Evolutionary conservation across 2,888 invertebrate genomes (phyloP).

Genomic region (Protophormia terraenovae): DNA sequence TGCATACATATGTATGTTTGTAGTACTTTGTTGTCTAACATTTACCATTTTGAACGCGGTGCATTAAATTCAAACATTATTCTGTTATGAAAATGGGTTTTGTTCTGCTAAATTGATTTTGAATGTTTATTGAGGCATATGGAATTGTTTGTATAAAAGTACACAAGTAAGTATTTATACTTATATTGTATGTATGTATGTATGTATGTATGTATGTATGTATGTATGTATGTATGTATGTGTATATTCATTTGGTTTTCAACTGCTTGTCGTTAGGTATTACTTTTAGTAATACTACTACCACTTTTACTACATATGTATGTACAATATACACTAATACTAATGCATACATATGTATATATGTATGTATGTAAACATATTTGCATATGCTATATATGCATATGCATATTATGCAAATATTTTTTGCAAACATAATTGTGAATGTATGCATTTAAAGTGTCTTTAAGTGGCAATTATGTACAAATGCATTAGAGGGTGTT

Average conservation of each 20-base stretch:
- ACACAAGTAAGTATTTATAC: background rate
- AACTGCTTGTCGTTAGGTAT: background rate
- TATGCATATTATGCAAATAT: background rate
- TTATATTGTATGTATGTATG: background rate
- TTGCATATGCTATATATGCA: background rate
- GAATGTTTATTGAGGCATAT: slow-evolving; percentile 61
- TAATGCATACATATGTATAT: background rate
- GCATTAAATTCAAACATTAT: slow-evolving; percentile 61
- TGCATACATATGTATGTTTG: background rate
- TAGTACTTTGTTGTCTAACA: slow-evolving; percentile 32
- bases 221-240: background rate
- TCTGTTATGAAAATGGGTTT: slow-evolving; percentile 61
- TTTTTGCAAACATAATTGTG: background rate
- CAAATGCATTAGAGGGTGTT: slow-evolving; percentile 56
- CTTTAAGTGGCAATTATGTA: slow-evolving; percentile 64
- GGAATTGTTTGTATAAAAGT: slow-evolving; percentile 35
- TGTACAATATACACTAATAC: background rate
- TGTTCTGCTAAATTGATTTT: slow-evolving; percentile 66
- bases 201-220: background rate
- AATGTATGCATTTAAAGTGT: slow-evolving; percentile 63
- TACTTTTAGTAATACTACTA: background rate
- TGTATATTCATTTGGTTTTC: background rate
- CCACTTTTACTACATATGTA: background rate
- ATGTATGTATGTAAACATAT: background rate
- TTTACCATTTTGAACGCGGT: slow-evolving; percentile 59